These are phyloP conservation scores for Nannobrachium achirus DNA, from an alignment of 2,113 vertebrate genomes.

Conservation along the genomic window DNA sequence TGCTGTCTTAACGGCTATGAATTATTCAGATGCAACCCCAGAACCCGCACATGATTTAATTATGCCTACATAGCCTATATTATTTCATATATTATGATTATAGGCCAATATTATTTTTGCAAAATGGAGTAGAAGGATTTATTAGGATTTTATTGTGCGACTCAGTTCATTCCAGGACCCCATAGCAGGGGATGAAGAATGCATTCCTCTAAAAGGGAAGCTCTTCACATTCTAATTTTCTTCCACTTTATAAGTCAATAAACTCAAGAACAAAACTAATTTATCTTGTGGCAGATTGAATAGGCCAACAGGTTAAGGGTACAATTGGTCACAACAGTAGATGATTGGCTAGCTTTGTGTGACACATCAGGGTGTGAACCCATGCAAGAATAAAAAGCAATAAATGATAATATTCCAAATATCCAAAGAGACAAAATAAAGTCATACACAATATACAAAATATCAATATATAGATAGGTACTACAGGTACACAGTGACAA, in stretches of 20 bases:
- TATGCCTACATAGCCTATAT: neutral
- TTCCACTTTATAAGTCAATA: neutral
- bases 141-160: neutral
- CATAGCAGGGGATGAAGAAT: neutral
- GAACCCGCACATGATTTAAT: slow-evolving; percentile 15
- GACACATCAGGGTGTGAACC: too few species aligned
- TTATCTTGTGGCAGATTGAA: too few species aligned
- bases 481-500: too few species aligned
- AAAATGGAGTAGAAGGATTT: neutral
- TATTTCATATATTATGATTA: neutral
- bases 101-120: neutral
- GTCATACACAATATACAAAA: too few species aligned
- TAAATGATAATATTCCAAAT: too few species aligned
- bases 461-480: too few species aligned
- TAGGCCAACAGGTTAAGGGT: too few species aligned
- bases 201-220: neutral
- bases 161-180: neutral
- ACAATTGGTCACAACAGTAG: too few species aligned
- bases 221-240: neutral
- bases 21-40: slow-evolving; percentile 47
- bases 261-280: too few species aligned
- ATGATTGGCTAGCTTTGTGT: too few species aligned
- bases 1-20: slow-evolving; percentile 27
- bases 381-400: too few species aligned
- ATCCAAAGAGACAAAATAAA: too few species aligned